Evolutionary conservation across 2,113 vertebrate genomes (phyloP).

Genomic region (Rutilus rutilus): DNA sequence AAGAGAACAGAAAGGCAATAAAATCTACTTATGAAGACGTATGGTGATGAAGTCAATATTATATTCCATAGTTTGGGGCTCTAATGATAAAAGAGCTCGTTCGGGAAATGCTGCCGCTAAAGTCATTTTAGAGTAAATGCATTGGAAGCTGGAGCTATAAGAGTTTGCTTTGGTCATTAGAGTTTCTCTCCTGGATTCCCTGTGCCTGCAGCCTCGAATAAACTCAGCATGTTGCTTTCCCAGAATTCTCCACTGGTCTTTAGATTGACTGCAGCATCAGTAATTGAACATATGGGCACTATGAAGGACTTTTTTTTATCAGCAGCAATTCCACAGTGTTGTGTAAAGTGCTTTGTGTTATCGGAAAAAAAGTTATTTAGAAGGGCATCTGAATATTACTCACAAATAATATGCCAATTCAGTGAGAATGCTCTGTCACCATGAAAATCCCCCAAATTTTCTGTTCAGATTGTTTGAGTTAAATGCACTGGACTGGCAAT

Average conservation of each 20-base stretch:
- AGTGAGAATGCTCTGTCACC: background rate
- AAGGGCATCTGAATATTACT: background rate
- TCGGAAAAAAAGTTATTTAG: background rate
- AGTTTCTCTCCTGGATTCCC: slow-evolving; percentile 64
- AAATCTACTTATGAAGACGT: slow-evolving; percentile 74
- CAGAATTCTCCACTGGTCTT: slow-evolving; percentile 52
- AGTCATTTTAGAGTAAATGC: slow-evolving; percentile 67
- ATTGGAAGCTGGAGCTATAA: slow-evolving; percentile 56
- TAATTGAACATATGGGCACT: background rate
- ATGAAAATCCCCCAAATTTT: background rate
- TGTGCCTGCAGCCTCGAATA: slow-evolving; percentile 54
- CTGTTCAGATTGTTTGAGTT: background rate
- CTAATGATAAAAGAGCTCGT: slow-evolving; percentile 68
- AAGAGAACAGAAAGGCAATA: slow-evolving; percentile 69
- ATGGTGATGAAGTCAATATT: slow-evolving; percentile 77
- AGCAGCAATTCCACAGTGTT: too few relatives aligned
- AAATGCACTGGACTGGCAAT: background rate
- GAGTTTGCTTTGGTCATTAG: slow-evolving; percentile 62
- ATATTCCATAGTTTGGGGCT: slow-evolving; percentile 72
- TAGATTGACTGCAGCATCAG: slow-evolving; percentile 20
- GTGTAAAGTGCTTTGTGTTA: background rate
- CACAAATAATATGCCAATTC: background rate
- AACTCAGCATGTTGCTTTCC: slow-evolving; percentile 50
- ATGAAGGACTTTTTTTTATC: slow-evolving; percentile 5
- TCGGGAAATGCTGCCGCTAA: slow-evolving; percentile 66